Conservation (phyloP, 2,113 vertebrate species). For the Eulacestoma nigropectus region DNA sequence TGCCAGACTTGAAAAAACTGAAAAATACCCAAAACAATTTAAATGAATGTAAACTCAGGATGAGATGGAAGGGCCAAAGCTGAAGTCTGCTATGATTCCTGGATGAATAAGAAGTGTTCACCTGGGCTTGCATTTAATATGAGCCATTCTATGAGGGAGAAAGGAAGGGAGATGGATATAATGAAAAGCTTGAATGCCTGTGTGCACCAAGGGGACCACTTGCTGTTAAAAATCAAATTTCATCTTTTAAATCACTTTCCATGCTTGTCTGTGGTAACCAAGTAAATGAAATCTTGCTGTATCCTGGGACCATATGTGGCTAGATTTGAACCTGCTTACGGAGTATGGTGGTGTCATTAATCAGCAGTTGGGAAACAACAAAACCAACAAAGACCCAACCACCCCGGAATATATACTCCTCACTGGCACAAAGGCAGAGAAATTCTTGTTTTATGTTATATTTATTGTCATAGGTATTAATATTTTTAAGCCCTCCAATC, state of each 20-base stretch:
- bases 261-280: conserved; percentile 53
- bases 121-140: conserved; percentile 58
- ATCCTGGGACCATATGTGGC: conserved; percentile 37
- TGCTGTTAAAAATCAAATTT: conserved; percentile 63
- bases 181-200: conserved; percentile 63
- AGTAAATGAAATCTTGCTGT: conserved; percentile 60
- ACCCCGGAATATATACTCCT: background rate
- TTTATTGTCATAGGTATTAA: background rate
- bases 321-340: conserved; percentile 36
- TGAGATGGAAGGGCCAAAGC: conserved; percentile 42
- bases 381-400: background rate
- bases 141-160: conserved; percentile 48
- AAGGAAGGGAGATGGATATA: conserved; percentile 43
- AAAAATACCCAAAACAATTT: background rate
- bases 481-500: background rate
- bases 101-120: conserved; percentile 36
- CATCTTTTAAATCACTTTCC: conserved; percentile 54
- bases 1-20: background rate
- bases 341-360: conserved; percentile 49
- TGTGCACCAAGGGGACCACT: conserved; percentile 57
- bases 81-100: conserved; percentile 36
- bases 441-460: background rate
- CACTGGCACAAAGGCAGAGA: background rate
- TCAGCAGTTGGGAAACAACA: conserved; percentile 26
- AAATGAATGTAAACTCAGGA: conserved; percentile 11